Evolutionary conservation across 2,113 vertebrate genomes (phyloP).

Genomic region (Prionailurus viverrinus): DNA sequence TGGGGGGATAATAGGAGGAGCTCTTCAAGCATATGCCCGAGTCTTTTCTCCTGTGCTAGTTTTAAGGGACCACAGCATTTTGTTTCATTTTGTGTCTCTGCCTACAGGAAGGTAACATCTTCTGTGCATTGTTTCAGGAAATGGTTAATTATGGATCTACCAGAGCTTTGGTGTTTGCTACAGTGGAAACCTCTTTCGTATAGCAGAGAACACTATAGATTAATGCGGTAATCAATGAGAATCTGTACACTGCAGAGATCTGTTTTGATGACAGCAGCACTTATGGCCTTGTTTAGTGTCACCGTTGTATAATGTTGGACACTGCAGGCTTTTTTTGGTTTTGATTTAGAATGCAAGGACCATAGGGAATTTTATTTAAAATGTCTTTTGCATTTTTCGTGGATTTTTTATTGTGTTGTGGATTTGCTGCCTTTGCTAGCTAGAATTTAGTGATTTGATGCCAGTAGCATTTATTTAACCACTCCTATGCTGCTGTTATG

Average conservation of each 20-base stretch:
- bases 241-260: slow-evolving; percentile 87
- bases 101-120: slow-evolving; percentile 44
- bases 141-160: slow-evolving; percentile 72
- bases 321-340: slow-evolving; percentile 82
- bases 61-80: slow-evolving; percentile 75
- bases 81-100: slow-evolving; percentile 67
- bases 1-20: slow-evolving; percentile 70
- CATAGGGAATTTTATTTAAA: slow-evolving; percentile 68
- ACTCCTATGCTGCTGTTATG: slow-evolving; percentile 85
- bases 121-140: slow-evolving; percentile 63
- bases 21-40: slow-evolving; percentile 51
- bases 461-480: slow-evolving; percentile 83
- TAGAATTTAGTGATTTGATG: slow-evolving; percentile 83
- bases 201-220: slow-evolving; percentile 69
- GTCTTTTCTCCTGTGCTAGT: slow-evolving; percentile 46
- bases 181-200: slow-evolving; percentile 66
- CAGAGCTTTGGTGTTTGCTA: slow-evolving; percentile 68
- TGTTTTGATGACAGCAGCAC: slow-evolving; percentile 87
- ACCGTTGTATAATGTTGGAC: slow-evolving; percentile 72
- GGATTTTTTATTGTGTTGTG: slow-evolving; percentile 75
- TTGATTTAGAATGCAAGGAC: slow-evolving; percentile 79
- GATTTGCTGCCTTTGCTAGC: slow-evolving; percentile 77
- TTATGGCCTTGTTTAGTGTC: slow-evolving; percentile 81
- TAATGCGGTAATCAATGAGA: slow-evolving; percentile 84
- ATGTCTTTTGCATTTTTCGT: slow-evolving; percentile 76